Base-by-base conservation (phyloP, 2,797 vertebrate species). In the Hypotaenidia okinawae region DNA sequence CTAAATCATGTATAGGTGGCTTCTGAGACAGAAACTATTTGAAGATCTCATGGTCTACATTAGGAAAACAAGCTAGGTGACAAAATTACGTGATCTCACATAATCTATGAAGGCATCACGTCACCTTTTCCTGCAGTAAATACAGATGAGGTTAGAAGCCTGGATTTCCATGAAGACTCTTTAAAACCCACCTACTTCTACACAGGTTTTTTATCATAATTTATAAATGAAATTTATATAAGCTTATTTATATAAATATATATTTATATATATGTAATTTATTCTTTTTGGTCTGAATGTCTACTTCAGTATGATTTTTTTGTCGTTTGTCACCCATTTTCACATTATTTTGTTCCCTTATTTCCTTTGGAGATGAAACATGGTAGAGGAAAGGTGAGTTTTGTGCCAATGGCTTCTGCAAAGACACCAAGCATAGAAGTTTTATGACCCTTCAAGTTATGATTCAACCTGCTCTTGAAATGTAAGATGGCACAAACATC, bases 21-120 rank as follows among this genome's bases (percentile, higher is more conserved):
- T 93, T 87, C 93, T 87, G 85, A 91, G 87, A 74, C 78, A 94
- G 80, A 85, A 94, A 84, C 83, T 89, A 84, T 87, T 91, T 94
- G 89, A 91, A 94, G 82, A 85, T 58, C 74, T 73, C 78, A 51
- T 81, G 83, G 95, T 90, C 86, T 90, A 45, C 80, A 67, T 52
- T 43, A 94, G 74, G 30, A 96, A 93, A 91, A 90, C 62, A 79
- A 89, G 51, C 62, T 72, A 39, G 39, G 47, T 57, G 83, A 94
- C 67, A 96, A 84, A 95, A 93, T 79, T 54, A 93, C n/a, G 83
- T 45, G 74, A 91, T 82, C 62, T 92, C 88, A 63, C 57, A 79
- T 84, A 90, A 93, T 67, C 70, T 88, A 59, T 76, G 70, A 95
- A 93, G 87, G 88, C 68, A 93, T 49, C 74, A 59, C 27, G n/a